phyloP scores from a whole-genome alignment of 2,113 vertebrate species.

The Pluvialis apricaria region DNA sequence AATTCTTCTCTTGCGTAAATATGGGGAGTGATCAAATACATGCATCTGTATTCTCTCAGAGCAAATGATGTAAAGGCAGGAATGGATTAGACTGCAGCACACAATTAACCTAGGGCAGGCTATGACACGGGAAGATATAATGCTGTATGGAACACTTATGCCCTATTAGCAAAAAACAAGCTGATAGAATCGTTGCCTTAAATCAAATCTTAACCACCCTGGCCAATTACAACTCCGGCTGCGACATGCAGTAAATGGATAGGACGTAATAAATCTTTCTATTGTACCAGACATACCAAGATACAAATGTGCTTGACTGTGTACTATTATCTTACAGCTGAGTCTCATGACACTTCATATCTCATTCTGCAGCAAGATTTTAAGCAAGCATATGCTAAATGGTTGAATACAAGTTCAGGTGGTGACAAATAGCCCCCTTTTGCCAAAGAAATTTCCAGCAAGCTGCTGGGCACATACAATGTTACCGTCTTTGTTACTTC shows the following conservation, averaged over 20 bases:
- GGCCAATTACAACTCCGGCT: background rate
- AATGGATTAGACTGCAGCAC: background rate
- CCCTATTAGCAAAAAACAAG: background rate
- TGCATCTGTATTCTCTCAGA: background rate
- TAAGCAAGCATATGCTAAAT: background rate
- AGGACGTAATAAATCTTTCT: slow-evolving; percentile 13
- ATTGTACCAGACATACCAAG: background rate
- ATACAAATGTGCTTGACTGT: background rate
- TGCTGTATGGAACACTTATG: background rate
- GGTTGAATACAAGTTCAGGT: background rate
- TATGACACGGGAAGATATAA: background rate
- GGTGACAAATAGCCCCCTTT: background rate
- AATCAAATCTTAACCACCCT: slow-evolving; percentile 10
- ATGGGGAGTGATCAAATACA: background rate
- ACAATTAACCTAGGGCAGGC: background rate
- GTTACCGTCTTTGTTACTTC: background rate
- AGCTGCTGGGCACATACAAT: background rate
- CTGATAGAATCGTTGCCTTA: background rate
- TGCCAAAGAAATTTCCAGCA: background rate
- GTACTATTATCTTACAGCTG: background rate
- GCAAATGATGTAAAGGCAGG: background rate
- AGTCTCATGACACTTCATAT: background rate
- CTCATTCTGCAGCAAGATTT: slow-evolving; percentile 9
- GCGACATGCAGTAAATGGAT: background rate
- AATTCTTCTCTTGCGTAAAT: background rate